Evolutionary conservation across 2,113 vertebrate genomes (phyloP).

Genomic region (Heloderma charlesbogerti): DNA sequence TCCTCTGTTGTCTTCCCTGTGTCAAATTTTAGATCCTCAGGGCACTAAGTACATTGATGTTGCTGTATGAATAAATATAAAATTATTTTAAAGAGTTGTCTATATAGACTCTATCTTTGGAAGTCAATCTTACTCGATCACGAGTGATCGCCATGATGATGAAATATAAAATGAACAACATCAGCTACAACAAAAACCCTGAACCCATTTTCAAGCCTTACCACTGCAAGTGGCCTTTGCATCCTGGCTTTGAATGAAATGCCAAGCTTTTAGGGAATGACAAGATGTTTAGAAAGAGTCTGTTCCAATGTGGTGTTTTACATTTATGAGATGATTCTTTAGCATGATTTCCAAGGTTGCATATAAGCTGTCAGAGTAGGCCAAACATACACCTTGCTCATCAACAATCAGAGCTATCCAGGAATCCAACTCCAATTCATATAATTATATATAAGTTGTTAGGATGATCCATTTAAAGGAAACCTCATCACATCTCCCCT

Average conservation of each 20-base stretch:
- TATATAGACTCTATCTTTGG: too few species aligned
- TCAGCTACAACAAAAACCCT: background rate
- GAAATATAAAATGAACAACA: background rate
- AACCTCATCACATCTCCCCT: background rate
- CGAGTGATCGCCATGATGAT: too few species aligned
- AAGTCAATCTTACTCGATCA: too few species aligned
- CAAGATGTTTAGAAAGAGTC: background rate
- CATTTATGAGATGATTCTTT: background rate
- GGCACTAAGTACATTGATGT: background rate
- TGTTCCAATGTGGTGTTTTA: background rate
- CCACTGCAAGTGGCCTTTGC: background rate
- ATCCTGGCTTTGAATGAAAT: background rate
- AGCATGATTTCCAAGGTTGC: background rate
- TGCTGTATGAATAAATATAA: background rate
- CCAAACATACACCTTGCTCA: background rate
- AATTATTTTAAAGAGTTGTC: too few species aligned
- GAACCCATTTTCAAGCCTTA: slow-evolving; percentile 8
- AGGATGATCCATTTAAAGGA: background rate
- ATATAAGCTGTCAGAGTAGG: background rate
- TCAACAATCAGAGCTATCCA: background rate
- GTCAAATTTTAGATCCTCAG: background rate
- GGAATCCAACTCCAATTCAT: background rate
- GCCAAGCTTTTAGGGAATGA: background rate
- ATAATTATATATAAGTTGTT: background rate
- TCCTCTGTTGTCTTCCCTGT: background rate